phyloP scores from a whole-genome alignment of 1,140 invertebrate species.

The Macrobrachium rosenbergii region DNA sequence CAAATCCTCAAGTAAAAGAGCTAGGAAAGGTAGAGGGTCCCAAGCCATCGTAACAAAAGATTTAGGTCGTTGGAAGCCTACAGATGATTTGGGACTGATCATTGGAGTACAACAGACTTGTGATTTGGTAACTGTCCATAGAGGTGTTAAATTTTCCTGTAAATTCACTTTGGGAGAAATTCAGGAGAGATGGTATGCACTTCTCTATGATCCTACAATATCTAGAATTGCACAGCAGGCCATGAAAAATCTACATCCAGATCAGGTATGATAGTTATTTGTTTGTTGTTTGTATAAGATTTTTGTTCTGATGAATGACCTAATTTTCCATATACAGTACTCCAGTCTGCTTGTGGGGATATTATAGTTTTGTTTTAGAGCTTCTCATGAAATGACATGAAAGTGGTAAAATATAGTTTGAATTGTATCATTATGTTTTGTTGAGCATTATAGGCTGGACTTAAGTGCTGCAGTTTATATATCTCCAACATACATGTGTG shows the following conservation, averaged over 20 bases:
- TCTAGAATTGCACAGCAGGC: slow-evolving; percentile 89
- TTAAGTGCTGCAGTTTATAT: too few relatives aligned
- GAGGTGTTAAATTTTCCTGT: slow-evolving; percentile 96
- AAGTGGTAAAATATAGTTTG: too few relatives aligned
- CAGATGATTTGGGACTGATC: slow-evolving; percentile 94
- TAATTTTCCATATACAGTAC: too few relatives aligned
- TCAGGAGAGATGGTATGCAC: slow-evolving; percentile 94
- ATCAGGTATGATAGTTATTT: slow-evolving; percentile 76
- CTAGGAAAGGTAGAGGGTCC: slow-evolving; percentile 50
- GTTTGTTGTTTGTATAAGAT: not conserved
- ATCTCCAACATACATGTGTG: too few relatives aligned
- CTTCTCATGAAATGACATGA: too few relatives aligned
- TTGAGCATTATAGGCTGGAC: too few relatives aligned
- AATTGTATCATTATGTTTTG: too few relatives aligned
- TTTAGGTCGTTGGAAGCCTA: slow-evolving; percentile 95
- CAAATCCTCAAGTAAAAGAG: slow-evolving; percentile 67
- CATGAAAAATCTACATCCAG: slow-evolving; percentile 93
- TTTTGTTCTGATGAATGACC: not conserved
- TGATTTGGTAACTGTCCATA: slow-evolving; percentile 87
- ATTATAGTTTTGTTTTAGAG: too few relatives aligned
- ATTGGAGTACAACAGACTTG: slow-evolving; percentile 94
- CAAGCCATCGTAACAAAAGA: slow-evolving; percentile 79
- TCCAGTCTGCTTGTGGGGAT: too few relatives aligned
- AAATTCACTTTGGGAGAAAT: slow-evolving; percentile 94
- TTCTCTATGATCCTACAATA: slow-evolving; percentile 92